Evolutionary conservation across 2,797 vertebrate species (phyloP).

Genomic region (Chromis chromis): DNA sequence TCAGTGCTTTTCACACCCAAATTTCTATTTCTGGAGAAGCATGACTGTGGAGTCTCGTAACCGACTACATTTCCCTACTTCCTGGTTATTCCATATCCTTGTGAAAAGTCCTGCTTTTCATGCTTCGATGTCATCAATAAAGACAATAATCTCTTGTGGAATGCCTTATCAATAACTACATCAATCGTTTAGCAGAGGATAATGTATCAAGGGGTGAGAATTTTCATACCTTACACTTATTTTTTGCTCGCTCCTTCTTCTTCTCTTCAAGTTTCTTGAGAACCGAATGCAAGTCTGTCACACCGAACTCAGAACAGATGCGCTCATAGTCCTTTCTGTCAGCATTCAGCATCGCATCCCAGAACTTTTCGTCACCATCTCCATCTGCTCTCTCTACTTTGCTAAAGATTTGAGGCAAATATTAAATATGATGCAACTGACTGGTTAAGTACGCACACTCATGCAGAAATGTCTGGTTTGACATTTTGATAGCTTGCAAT

Average conservation of each 20-base stretch:
- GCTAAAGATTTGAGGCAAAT: conserved; percentile 41
- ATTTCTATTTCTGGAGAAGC: no score
- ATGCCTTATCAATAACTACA: not conserved
- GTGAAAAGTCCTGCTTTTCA: no score
- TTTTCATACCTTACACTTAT: conserved; percentile 81
- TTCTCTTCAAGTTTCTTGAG: conserved; percentile 86
- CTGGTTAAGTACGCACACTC: not conserved
- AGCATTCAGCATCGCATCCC: conserved; percentile 86
- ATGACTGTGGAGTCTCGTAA: no score
- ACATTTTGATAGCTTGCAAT: not conserved
- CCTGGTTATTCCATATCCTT: no score
- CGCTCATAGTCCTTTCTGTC: conserved; percentile 89
- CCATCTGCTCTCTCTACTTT: conserved; percentile 54
- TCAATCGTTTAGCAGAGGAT: not conserved
- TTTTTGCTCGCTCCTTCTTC: conserved; percentile 76
- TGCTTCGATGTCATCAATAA: not conserved
- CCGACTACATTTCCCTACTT: no score
- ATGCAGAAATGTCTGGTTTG: not conserved
- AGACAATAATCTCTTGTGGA: no score
- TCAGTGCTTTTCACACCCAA: no score
- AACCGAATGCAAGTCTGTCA: conserved; percentile 85
- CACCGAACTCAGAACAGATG: conserved; percentile 87
- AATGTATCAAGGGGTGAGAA: not conserved
- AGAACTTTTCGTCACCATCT: conserved; percentile 79
- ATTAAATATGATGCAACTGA: not conserved